Conservation (phyloP, 1,140 invertebrate species). For the Lepidurus packardi region DNA sequence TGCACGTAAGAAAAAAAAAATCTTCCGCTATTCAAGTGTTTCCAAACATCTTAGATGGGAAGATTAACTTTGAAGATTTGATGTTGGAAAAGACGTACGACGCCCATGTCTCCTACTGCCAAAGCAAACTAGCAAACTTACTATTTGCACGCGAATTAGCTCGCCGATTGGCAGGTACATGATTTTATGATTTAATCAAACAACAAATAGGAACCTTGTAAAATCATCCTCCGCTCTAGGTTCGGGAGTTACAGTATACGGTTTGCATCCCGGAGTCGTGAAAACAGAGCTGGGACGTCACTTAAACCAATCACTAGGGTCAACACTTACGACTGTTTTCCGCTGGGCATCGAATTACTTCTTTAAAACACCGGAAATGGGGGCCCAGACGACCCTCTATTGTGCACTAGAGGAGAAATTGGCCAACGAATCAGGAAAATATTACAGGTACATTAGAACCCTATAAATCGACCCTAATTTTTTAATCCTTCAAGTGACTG, state of each 20-base stretch:
- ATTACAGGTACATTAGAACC: constrained; percentile 59
- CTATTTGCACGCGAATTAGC: constrained; percentile 75
- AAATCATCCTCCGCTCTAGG: constrained; percentile 47
- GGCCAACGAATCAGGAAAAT: constrained; percentile 60
- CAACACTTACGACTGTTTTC: constrained; percentile 44
- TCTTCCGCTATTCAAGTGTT: background rate
- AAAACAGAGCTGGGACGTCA: constrained; percentile 74
- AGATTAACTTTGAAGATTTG: constrained; percentile 67
- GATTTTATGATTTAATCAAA: background rate
- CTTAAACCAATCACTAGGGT: constrained; percentile 46
- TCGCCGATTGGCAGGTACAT: constrained; percentile 57
- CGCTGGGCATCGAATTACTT: constrained; percentile 67
- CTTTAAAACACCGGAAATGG: constrained; percentile 62
- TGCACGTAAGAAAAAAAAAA: constrained; percentile 40
- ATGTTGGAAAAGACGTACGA: constrained; percentile 66
- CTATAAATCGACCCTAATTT: background rate
- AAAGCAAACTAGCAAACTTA: constrained; percentile 87
- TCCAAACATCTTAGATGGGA: constrained; percentile 45
- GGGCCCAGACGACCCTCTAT: constrained; percentile 66
- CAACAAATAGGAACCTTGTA: background rate
- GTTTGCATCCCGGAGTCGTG: constrained; percentile 79
- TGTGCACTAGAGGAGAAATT: constrained; percentile 63
- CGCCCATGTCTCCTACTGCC: constrained; percentile 58
- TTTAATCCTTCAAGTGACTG: constrained; percentile 53
- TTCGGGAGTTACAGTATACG: constrained; percentile 70